Evolutionary conservation across 2,797 vertebrate species (phyloP), one percentile per base, ranked within the genome.

Genomic region (Sebastes hopkinsi): DNA sequence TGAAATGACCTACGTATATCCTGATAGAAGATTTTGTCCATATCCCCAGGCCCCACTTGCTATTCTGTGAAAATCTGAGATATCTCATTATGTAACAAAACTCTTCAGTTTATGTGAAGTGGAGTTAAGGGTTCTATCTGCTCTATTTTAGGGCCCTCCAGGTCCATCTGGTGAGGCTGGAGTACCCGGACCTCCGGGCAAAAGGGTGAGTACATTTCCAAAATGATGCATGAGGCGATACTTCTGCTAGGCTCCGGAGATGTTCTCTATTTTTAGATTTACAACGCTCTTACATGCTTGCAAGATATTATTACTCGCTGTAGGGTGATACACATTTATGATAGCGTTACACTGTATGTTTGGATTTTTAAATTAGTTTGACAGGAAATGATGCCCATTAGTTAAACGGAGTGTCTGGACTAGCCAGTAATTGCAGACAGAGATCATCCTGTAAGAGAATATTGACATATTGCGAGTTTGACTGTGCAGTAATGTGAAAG

Each of bases 111-210:
- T 82, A 61, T 54, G 42, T 84, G 16, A 83, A 69, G 56, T 72
- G 27, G 23, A 52, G 52, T 79, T 64, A 84, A 84, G 66, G 76
- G 55, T 83, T 75, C 25, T 76, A 6, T 85, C 73, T 87, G 9
- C 65, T 91, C 68, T 72, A 70, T 32, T 87, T 72, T 85, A 99
- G 99, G 99, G 99, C 90, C 98, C 99, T 77, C 64, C 98, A 77
- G 99, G 99, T 90, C 99, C 99, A 85, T 99, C 99, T 82, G 99
- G 99, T 86, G 99, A 99, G 94, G 97, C 99, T 79, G 99, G 99
- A 38, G 97, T 98, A 87, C 99, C 99, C 67, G 99, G 99, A 85
- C 97, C 98, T 87, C 99, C 98, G 82, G 99, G 99, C 79, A 99
- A 99, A 94, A 95, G 98, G 92, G 99, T 99, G 93, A 97, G 97